Base-by-base conservation (phyloP, 2,797 vertebrate genomes). In the Diplodus sargus region DNA sequence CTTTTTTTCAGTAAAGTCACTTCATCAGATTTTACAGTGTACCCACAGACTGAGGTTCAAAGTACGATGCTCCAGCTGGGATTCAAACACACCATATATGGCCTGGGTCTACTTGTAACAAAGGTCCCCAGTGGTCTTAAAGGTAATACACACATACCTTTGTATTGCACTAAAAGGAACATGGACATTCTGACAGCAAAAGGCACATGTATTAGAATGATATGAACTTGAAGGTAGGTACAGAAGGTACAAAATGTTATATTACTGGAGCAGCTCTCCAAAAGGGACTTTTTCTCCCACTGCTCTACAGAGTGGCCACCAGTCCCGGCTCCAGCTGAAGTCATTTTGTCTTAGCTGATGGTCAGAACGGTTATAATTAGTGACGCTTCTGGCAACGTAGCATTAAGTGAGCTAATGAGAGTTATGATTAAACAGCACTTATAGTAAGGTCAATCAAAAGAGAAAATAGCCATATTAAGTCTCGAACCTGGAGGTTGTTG, bases 141-240 rank as follows among this genome's bases (percentile, higher is more conserved):
- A 54, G 43, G 47, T 66, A 67, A 61, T 76, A 66, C 51, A 78
- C 61, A 47, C 62, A 63, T 53, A 62, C 16, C 7, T 54, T 80
- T 70, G 42, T 25, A 65, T 54, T 59, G 49, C 30, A 56, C 77
- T 80, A 74, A 76, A 74, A 74, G 28, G 48, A 65, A 70, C 72
- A 70, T 39, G 9, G 76, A 71, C 51, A 30, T 87, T 67, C 65
- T 83, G 82, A 86, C 81, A 89, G 71, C 14, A 70, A 82, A 85
- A 70, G 74, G 51, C 48, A 80, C 69, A 60, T 67, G 48, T 59
- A 66, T 71, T 56, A 61, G 62, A 61, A 61, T 77, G 54, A 84
- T 75, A 63, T 78, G 30, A 76, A 72, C 58, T 71, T 84, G 70
- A 85, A 76, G 39, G 47, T 45, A 76, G 76, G 66, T 76, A 80